Base-by-base conservation (phyloP, 2,797 vertebrate genomes). In the Antrozous pallidus region DNA sequence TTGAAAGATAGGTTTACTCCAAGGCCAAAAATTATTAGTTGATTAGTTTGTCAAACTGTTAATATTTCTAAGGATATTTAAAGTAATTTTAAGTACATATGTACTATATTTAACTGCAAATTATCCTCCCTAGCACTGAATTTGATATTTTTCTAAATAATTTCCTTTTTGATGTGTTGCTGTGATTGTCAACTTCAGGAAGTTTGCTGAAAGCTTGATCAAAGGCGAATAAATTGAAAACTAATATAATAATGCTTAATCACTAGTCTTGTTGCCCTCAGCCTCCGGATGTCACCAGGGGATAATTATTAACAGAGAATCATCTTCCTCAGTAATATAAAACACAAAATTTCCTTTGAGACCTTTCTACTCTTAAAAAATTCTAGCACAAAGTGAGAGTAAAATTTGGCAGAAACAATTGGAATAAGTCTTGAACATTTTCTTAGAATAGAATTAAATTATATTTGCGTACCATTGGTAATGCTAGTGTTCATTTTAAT, bases 381-480 rank as follows among this genome's bases (percentile, higher is more conserved):
- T 42, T 70, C 51, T 67, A 93, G 45, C 88, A 81, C n/a, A 67
- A 88, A 90, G 47, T 83, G 20, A 79, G 47, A 96, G 65, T 13
- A 93, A 94, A 80, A 73, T 91, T 80, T 93, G 92, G 84, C 73
- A 95, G 58, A 79, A 91, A 71, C 22, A 17, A 90, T 40, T 88
- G 92, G 87, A 93, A 89, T 67, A 86, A 91, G 93, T 95, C 86
- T 97, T 33, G 61, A 81, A 61, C 51, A 56, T 91, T 90, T 92
- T 95, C 96, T 96, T 94, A 95, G 93, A 96, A 97, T 96, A 96
- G 94, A 91, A 71, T 96, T 92, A 96, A 97, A 95, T 93, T 93
- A 92, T 95, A 93, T 96, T 96, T 97, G 93, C 0, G 13, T 63
- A 71, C 47, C 31, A 65, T 81, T 93, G 92, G 85, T 83, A 88